Percentiles rank a stretch among this genome's conserved stretches.
These are phyloP conservation scores for Mustelus asterias DNA, from an alignment of 2,113 vertebrate species.

Conservation along the genomic window DNA sequence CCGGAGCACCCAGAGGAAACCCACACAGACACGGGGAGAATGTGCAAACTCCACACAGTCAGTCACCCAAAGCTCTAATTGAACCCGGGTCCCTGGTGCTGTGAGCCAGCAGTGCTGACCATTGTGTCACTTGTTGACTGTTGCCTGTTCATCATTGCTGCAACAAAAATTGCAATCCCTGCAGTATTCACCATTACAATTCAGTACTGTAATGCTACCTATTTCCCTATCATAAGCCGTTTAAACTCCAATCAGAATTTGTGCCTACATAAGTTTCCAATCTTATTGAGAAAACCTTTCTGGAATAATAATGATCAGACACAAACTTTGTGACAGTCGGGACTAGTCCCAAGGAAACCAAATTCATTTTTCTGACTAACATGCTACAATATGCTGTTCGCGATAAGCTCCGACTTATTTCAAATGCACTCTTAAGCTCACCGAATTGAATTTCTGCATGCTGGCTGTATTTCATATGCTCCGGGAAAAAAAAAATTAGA, in stretches of 20 bases:
- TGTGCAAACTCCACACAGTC: no score
- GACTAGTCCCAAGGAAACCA: not conserved
- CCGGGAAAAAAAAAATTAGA: not conserved
- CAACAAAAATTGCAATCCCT: not conserved
- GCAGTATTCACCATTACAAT: not conserved
- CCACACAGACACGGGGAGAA: no score
- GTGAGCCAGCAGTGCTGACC: no score
- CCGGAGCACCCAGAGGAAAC: no score
- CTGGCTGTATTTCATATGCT: slow-evolving; percentile 1
- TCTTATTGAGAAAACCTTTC: not conserved
- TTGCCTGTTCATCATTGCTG: not conserved
- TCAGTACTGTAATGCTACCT: no score
- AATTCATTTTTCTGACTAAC: not conserved
- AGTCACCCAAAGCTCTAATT: no score
- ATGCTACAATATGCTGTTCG: not conserved
- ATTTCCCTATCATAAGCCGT: not conserved
- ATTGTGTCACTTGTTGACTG: not conserved
- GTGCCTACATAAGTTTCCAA: not conserved
- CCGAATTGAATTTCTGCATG: slow-evolving; percentile 10
- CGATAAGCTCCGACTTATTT: slow-evolving; percentile 4
- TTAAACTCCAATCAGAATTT: not conserved
- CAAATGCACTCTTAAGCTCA: slow-evolving; percentile 14
- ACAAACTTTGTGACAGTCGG: not conserved
- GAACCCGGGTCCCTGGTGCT: no score
- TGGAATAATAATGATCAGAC: not conserved